Percentiles rank a stretch among this genome's conserved stretches.
phyloP scores from a whole-genome alignment of 2,888 invertebrate genomes.

The Melanotus villosus region DNA sequence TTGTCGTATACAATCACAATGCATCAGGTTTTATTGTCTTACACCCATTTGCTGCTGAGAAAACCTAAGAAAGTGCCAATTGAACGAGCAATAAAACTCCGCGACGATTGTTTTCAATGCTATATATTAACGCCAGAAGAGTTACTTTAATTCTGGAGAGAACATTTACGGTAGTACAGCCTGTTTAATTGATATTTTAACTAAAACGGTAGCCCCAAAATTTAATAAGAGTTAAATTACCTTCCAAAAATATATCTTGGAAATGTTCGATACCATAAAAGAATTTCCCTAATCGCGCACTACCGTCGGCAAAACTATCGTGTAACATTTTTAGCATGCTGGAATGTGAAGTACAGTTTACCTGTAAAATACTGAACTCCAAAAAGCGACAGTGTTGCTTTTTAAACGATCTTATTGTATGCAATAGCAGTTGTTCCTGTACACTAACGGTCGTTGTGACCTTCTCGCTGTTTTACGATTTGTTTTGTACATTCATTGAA shows the following conservation, averaged over 20 bases:
- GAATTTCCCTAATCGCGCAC: conserved; percentile 9
- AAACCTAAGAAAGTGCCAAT: conserved; percentile 69
- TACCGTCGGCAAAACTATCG: conserved; percentile 32
- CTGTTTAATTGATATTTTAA: conserved; percentile 54
- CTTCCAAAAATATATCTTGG: background rate
- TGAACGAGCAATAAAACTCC: conserved; percentile 68
- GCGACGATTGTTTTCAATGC: conserved; percentile 67
- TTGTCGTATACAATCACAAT: conserved; percentile 68
- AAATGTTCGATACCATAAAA: background rate
- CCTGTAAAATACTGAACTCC: conserved; percentile 58
- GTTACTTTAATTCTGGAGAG: conserved; percentile 64
- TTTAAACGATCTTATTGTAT: conserved; percentile 58
- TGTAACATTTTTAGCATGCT: conserved; percentile 35
- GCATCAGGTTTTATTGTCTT: conserved; percentile 70
- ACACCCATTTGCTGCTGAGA: conserved; percentile 67
- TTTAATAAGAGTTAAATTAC: conserved; percentile 27
- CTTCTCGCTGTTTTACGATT: conserved; percentile 61
- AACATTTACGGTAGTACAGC: conserved; percentile 51
- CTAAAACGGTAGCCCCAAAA: conserved; percentile 24
- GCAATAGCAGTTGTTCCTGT: conserved; percentile 50
- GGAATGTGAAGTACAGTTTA: conserved; percentile 51
- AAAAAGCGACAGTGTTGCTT: conserved; percentile 54
- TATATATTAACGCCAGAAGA: conserved; percentile 64
- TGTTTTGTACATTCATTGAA: conserved; percentile 57
- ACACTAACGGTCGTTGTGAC: conserved; percentile 55